Percentiles rank a stretch among this genome's conserved stretches.
Evolutionary conservation across 2,113 vertebrate species (phyloP).

Genomic region (Rhinolophus ferrumequinum): DNA sequence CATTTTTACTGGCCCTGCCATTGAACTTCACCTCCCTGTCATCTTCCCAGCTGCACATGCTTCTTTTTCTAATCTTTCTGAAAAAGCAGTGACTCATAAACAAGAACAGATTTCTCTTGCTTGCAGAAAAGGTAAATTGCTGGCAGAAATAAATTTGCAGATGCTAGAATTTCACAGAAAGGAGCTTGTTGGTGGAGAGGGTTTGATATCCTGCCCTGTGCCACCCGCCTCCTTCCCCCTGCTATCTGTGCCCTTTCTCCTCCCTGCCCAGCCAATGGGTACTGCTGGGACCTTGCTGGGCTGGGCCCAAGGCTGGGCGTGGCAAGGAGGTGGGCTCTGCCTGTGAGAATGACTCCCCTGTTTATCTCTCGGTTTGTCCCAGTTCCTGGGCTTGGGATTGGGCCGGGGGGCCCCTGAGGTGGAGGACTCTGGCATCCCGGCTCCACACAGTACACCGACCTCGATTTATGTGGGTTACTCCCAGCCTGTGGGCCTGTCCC

Average conservation of each 20-base stretch:
- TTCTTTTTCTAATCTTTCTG: slow-evolving; percentile 65
- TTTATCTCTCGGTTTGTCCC: slow-evolving; percentile 34
- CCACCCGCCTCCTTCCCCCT: neutral
- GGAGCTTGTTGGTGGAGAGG: slow-evolving; percentile 56
- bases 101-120: slow-evolving; percentile 78
- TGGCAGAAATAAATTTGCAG: slow-evolving; percentile 82
- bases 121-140: slow-evolving; percentile 82
- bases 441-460: slow-evolving; percentile 37
- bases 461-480: slow-evolving; percentile 67
- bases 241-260: neutral
- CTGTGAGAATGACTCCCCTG: slow-evolving; percentile 24
- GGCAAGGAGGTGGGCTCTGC: neutral
- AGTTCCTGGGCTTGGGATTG: slow-evolving; percentile 46
- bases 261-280: neutral
- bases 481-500: neutral
- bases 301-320: neutral
- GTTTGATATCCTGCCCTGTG: slow-evolving; percentile 24
- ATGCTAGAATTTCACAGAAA: slow-evolving; percentile 77
- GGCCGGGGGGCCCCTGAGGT: neutral
- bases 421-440: neutral
- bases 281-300: neutral
- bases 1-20: neutral
- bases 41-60: slow-evolving; percentile 67
- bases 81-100: slow-evolving; percentile 75
- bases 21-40: slow-evolving; percentile 43